These are phyloP conservation scores for Lasiurus borealis DNA, from an alignment of 2,113 vertebrate genomes.

Conservation along the genomic window DNA sequence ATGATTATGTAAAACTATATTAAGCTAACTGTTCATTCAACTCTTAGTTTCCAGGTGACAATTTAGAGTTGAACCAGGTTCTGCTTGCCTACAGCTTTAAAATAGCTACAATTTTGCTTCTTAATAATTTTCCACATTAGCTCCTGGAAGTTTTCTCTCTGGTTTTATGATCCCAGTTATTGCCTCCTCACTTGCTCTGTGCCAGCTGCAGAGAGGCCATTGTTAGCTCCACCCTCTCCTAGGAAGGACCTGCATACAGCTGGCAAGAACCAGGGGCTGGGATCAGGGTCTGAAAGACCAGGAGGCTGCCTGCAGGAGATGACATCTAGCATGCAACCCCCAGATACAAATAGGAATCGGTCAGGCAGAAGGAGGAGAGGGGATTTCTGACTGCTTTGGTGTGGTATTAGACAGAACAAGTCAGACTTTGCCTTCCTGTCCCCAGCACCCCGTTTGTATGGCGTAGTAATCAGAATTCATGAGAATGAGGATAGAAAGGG, in stretches of 20 bases:
- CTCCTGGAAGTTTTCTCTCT: background rate
- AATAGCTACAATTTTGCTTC: background rate
- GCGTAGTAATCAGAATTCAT: background rate
- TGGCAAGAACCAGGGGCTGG: background rate
- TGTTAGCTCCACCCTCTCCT: background rate
- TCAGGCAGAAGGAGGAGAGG: background rate
- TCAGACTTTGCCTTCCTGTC: background rate
- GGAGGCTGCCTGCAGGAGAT: background rate
- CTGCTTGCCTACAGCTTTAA: background rate
- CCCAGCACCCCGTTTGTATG: background rate
- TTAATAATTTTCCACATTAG: background rate
- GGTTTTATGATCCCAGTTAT: background rate
- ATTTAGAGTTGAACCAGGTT: background rate
- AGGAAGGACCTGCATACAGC: background rate
- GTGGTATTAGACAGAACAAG: background rate
- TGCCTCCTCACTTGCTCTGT: background rate
- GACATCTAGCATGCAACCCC: background rate
- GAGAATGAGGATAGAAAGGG: background rate
- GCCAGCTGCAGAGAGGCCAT: background rate
- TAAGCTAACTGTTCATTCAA: background rate
- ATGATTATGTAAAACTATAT: background rate
- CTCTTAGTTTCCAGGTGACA: conserved; percentile 9
- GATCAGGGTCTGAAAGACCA: background rate
- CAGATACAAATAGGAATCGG: background rate
- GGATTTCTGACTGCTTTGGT: background rate